phyloP scores from a whole-genome alignment of 2,888 invertebrate species.

The Metalampra italica region DNA sequence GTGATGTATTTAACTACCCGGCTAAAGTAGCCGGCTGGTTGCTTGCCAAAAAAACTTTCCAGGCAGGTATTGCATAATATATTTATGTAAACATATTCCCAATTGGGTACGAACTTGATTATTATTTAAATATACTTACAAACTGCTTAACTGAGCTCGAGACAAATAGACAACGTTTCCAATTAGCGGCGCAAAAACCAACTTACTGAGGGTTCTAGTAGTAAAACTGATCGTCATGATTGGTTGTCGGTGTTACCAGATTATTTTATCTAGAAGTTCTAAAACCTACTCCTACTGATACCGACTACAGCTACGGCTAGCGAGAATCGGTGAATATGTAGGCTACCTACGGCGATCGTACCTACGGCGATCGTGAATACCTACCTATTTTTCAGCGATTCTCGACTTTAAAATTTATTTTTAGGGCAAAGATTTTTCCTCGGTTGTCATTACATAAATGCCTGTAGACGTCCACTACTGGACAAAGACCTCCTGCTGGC shows the following conservation, averaged over 20 bases:
- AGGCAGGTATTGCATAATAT: conserved; percentile 29
- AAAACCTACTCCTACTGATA: conserved; percentile 7
- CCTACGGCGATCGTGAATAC: too few relatives aligned
- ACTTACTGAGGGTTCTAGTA: conserved; percentile 39
- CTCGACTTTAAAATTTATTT: too few relatives aligned
- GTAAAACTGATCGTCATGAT: conserved; percentile 61
- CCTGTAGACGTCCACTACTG: too few relatives aligned
- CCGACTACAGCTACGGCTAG: too few relatives aligned
- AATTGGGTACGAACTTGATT: too few relatives aligned
- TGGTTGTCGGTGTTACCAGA: not conserved
- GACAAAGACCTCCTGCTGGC: too few relatives aligned
- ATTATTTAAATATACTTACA: conserved; percentile 43
- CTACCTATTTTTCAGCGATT: too few relatives aligned
- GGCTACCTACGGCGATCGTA: too few relatives aligned
- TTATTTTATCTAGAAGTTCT: conserved; percentile 8
- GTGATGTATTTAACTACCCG: not conserved
- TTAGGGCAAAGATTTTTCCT: too few relatives aligned
- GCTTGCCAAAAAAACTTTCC: conserved; percentile 1
- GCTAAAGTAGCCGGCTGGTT: not conserved
- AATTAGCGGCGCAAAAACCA: conserved; percentile 47
- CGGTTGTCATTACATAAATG: too few relatives aligned
- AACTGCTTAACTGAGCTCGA: conserved; percentile 51
- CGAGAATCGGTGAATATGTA: too few relatives aligned
- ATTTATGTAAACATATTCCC: not conserved
- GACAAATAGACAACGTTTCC: conserved; percentile 54